These are phyloP conservation scores for Thinocorus orbignyianus DNA, from an alignment of 2,113 vertebrate genomes.

Conservation along the genomic window DNA sequence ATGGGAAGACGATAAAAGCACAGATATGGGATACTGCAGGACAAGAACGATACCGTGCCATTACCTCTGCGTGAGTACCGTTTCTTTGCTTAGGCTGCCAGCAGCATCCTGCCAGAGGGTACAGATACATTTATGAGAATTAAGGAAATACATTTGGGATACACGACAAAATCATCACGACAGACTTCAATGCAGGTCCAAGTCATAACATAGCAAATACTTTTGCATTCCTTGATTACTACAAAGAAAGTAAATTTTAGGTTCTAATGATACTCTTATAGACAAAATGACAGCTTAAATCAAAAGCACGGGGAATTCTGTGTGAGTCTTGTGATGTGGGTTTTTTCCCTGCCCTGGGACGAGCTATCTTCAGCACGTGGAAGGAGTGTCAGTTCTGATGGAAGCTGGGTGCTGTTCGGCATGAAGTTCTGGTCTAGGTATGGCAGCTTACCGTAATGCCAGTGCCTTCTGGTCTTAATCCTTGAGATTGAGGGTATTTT, in stretches of 20 bases:
- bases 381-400: not conserved
- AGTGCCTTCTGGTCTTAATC: not conserved
- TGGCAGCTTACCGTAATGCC: not conserved
- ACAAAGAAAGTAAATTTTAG: not conserved
- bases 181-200: not conserved
- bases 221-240: not conserved
- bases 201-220: not conserved
- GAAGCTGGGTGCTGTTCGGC: not conserved
- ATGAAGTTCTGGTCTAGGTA: not conserved
- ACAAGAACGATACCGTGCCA: constrained; percentile 95
- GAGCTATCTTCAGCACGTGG: fast-evolving
- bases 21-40: constrained; percentile 98
- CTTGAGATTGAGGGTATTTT: not conserved
- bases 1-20: constrained; percentile 95
- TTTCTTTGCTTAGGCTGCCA: not conserved
- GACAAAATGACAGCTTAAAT: not conserved
- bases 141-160: not conserved
- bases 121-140: not conserved
- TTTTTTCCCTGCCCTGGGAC: not conserved
- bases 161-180: not conserved
- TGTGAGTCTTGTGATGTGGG: not conserved
- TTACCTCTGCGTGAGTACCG: constrained; percentile 92
- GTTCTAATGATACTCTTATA: not conserved
- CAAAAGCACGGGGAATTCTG: not conserved
- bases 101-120: not conserved